Evolutionary conservation across 2,797 vertebrate species (phyloP).

Genomic region (Threskiornis aethiopicus): DNA sequence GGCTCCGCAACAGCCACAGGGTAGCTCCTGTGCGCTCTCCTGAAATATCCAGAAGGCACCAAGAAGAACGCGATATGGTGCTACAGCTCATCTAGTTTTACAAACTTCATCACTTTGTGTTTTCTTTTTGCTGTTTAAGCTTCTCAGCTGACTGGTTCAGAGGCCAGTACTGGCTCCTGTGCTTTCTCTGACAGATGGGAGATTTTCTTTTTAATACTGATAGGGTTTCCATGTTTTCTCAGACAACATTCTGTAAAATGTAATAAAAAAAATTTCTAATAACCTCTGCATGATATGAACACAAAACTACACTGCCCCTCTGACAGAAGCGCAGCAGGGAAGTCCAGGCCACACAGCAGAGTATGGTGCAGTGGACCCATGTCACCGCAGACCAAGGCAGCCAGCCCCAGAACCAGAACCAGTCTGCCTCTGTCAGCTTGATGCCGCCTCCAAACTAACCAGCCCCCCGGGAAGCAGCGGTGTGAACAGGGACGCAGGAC

Average conservation of each 20-base stretch:
- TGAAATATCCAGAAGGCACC: not conserved
- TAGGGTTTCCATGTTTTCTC: not conserved
- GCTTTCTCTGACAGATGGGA: not conserved
- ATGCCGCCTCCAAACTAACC: not conserved
- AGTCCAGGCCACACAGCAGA: not conserved
- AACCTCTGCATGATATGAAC: not conserved
- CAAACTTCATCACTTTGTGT: not conserved
- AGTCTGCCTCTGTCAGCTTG: not conserved
- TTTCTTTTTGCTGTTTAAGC: not conserved
- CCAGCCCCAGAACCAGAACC: too few relatives aligned
- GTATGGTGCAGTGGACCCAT: fast-evolving
- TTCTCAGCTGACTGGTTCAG: not conserved
- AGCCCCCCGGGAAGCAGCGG: not conserved
- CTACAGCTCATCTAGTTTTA: not conserved
- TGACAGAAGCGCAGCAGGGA: not conserved
- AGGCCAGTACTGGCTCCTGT: not conserved
- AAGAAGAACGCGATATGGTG: not conserved
- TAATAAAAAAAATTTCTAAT: not conserved
- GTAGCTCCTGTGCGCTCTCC: not conserved
- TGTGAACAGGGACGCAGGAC: not conserved
- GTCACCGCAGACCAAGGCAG: fast-evolving
- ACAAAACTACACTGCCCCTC: not conserved
- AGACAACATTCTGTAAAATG: not conserved
- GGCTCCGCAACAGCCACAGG: not conserved
- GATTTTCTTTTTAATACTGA: not conserved